Evolutionary conservation across 2,113 vertebrate species (phyloP), one percentile per base, ranked within the genome.

Genomic region (Melanotaenia duboulayi): DNA sequence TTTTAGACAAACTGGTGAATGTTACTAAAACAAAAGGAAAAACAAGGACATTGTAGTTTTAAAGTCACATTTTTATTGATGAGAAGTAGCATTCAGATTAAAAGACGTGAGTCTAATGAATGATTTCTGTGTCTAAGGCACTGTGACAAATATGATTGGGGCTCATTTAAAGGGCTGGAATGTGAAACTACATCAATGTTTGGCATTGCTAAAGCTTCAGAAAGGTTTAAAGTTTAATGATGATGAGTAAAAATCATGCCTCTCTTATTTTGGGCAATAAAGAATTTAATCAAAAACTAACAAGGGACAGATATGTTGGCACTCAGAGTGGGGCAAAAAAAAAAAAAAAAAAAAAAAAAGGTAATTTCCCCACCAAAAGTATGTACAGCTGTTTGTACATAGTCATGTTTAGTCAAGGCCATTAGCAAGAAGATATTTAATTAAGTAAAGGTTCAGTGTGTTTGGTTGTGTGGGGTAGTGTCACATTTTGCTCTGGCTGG

Each of bases 31-130:
- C 4, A 63, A 8, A 2, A 59, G 7, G 49, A 42, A 61, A 0
- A 25, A 3, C 19, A 24, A 37, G 40, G 44, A 56, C 56, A 35
- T 9, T 11, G 10, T 73, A 68, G 64, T 61, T 52, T 77, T 78
- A 60, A 85, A 76, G 74, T 74, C 73, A 69, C 39, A 78, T 75
- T 75, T 89, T 90, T 87, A 86, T 92, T 90, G 9, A 80, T 86
- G 71, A 85, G 69, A 62, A 71, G 70, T 59, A 73, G 63, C 48
- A 11, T 59, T 74, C 79, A 88, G 24, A 68, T 83, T 71, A 80
- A 84, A 88, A 78, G 9, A 67, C 39, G 37, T 54, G 59, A 72
- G 48, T 42, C 49, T 72, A 48, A 71, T 11, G 28, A 57, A 58
- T 4, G 44, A 71, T 63, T 58, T 42, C 54, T 22, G 66, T 17